Evolutionary conservation across 1,140 invertebrate genomes (phyloP).

Genomic region (Lucilia sericata): DNA sequence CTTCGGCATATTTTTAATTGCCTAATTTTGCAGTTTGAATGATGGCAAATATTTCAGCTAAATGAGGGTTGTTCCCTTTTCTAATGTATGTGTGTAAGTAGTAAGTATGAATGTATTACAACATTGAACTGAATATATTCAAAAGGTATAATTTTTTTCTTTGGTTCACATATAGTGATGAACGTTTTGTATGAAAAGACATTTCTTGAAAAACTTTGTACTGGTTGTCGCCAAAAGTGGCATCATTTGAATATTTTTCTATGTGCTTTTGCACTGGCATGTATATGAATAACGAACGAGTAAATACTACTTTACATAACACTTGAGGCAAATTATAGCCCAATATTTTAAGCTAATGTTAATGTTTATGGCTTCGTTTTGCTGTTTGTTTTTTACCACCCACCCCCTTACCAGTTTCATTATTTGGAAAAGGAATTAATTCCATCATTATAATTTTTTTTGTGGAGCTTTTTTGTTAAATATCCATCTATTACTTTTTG

Average conservation of each 20-base stretch:
- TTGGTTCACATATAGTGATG: slow-evolving; percentile 53
- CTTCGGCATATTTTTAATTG: slow-evolving; percentile 68
- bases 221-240: slow-evolving; percentile 60
- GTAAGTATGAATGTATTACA: neutral
- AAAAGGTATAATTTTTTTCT: too few species aligned
- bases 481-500: slow-evolving; percentile 14
- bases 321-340: slow-evolving; percentile 66
- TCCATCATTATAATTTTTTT: neutral
- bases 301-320: slow-evolving; percentile 48
- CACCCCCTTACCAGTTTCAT: neutral
- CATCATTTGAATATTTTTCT: slow-evolving; percentile 57
- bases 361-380: slow-evolving; percentile 53
- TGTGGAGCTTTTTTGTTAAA: neutral
- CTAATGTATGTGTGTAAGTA: neutral
- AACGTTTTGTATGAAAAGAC: slow-evolving; percentile 49
- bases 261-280: neutral
- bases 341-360: slow-evolving; percentile 67
- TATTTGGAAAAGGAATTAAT: slow-evolving; percentile 32
- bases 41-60: slow-evolving; percentile 54
- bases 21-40: slow-evolving; percentile 67
- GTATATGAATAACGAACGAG: neutral
- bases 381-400: neutral
- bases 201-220: slow-evolving; percentile 49
- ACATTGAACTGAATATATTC: too few species aligned
- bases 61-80: slow-evolving; percentile 33